Evolutionary conservation across 2,113 vertebrate genomes (phyloP).

Genomic region (Neolamprologus variostigma): DNA sequence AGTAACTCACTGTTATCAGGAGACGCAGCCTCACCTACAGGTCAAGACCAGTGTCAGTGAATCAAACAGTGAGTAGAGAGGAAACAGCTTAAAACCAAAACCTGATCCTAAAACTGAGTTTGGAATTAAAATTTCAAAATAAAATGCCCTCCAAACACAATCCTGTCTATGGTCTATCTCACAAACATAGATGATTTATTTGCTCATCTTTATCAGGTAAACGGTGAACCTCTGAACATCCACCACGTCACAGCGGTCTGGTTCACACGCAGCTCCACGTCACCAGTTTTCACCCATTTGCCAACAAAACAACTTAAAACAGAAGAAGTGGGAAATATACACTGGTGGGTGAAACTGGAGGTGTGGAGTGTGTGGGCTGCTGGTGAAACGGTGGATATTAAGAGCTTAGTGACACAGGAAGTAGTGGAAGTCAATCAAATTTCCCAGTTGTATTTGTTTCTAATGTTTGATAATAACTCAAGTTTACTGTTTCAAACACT

Average conservation of each 20-base stretch:
- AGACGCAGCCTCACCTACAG: not conserved
- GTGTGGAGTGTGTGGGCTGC: rapidly evolving
- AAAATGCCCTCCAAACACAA: not conserved
- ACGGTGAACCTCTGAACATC: not conserved
- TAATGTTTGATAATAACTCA: not conserved
- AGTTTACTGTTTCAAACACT: rapidly evolving
- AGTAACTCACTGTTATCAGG: not conserved
- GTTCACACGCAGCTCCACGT: not conserved
- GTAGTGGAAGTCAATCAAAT: not conserved
- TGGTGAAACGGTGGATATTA: not conserved
- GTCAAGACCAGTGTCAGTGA: not conserved
- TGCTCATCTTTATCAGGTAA: not conserved
- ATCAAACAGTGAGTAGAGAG: not conserved
- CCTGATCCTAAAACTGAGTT: not conserved
- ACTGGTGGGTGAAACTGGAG: not conserved
- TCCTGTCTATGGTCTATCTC: not conserved
- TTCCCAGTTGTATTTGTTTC: not conserved
- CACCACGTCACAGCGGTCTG: not conserved
- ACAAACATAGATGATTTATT: not conserved
- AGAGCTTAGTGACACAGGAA: not conserved
- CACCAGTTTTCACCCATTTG: not conserved
- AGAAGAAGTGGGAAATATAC: not conserved
- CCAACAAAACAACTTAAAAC: not conserved
- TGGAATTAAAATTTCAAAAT: not conserved
- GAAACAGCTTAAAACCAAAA: not conserved